Evolutionary conservation across 1,140 invertebrate species (phyloP).

Genomic region (Drosophila insularis): DNA sequence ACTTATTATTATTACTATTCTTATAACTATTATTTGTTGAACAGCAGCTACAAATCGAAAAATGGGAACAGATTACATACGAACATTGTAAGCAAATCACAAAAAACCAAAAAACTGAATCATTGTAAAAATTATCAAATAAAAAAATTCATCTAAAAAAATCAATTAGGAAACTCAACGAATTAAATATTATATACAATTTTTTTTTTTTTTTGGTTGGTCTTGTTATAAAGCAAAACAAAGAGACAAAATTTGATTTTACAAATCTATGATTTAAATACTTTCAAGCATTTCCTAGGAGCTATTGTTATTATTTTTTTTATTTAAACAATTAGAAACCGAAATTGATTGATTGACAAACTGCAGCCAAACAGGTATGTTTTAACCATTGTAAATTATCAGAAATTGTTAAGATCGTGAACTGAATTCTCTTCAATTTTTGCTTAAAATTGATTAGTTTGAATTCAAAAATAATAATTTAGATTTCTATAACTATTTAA

Average conservation of each 20-base stretch:
- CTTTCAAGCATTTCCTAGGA: slow-evolving; percentile 38
- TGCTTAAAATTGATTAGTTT: no score
- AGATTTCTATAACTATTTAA: no score
- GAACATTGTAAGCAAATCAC: slow-evolving; percentile 29
- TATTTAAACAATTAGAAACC: background rate
- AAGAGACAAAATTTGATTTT: background rate
- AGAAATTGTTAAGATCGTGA: background rate
- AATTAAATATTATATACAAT: background rate
- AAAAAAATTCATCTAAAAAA: slow-evolving; percentile 45
- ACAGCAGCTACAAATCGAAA: slow-evolving; percentile 66
- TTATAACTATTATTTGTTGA: slow-evolving; percentile 63
- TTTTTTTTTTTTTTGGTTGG: slow-evolving; percentile 37
- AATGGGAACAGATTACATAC: slow-evolving; percentile 5
- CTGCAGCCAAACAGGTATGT: slow-evolving; percentile 80
- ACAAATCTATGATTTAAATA: slow-evolving; percentile 23
- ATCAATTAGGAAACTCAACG: slow-evolving; percentile 36
- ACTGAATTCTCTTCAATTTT: background rate
- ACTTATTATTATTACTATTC: slow-evolving; percentile 42
- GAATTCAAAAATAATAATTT: no score
- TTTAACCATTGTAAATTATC: slow-evolving; percentile 12
- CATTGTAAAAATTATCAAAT: slow-evolving; percentile 66
- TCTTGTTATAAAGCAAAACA: slow-evolving; percentile 19
- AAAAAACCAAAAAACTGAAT: slow-evolving; percentile 42
- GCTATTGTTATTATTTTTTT: background rate
- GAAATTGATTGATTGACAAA: slow-evolving; percentile 71